phyloP scores from a whole-genome alignment of 2,113 vertebrate genomes.

The Petaurus breviceps region DNA sequence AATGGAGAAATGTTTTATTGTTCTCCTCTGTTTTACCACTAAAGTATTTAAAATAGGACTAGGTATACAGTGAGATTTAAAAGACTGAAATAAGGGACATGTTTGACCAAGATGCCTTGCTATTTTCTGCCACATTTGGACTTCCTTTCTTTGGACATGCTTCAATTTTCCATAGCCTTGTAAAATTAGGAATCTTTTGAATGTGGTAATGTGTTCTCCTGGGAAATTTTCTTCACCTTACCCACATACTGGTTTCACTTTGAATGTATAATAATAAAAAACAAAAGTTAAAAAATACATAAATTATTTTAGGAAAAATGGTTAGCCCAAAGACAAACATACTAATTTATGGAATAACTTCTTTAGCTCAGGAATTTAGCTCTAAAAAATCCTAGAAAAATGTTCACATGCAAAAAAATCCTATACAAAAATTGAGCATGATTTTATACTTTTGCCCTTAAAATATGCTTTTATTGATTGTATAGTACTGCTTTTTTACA shows the following conservation, averaged over 20 bases:
- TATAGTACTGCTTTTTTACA: neutral
- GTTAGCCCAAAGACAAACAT: neutral
- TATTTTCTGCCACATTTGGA: neutral
- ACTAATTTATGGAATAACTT: neutral
- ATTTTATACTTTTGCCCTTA: neutral
- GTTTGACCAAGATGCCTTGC: neutral
- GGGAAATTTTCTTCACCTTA: neutral
- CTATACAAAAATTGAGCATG: neutral
- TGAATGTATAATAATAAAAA: neutral
- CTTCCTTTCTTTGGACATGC: neutral
- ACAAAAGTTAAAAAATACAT: neutral
- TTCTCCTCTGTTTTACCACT: neutral
- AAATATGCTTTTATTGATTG: neutral
- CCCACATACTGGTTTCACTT: neutral
- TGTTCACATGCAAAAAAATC: neutral
- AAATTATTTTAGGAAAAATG: neutral
- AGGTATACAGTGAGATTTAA: neutral
- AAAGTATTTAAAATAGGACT: neutral
- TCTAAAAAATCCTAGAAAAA: neutral
- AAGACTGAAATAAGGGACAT: neutral
- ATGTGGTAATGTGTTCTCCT: neutral
- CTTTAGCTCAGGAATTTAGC: neutral
- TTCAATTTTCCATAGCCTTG: neutral
- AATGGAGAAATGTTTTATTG: neutral
- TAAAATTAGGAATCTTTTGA: neutral